A percentile compares a stretch with the other conserved stretches of the same genome.
phyloP scores from a whole-genome alignment of 2,113 vertebrate species.

The Centropus bengalensis region DNA sequence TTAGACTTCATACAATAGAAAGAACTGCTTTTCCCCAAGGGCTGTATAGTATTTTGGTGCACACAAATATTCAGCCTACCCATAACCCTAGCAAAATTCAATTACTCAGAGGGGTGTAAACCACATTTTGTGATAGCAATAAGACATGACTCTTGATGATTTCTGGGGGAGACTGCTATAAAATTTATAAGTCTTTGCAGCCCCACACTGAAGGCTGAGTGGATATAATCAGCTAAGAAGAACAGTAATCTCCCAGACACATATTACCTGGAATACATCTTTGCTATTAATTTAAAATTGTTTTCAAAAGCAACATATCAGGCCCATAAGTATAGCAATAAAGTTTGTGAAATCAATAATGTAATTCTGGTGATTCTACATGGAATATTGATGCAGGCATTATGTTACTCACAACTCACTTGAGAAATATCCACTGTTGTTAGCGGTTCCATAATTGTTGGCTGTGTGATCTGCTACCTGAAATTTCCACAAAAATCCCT shows the following conservation, averaged over 20 bases:
- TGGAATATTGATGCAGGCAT: not conserved
- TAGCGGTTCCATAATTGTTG: not conserved
- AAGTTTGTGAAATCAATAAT: slow-evolving; percentile 33
- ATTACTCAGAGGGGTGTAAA: slow-evolving; percentile 61
- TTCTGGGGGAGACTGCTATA: slow-evolving; percentile 27
- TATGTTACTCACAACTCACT: not conserved
- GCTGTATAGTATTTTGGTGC: not conserved
- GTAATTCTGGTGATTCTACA: slow-evolving; percentile 24
- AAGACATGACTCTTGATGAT: slow-evolving; percentile 53
- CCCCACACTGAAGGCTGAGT: not conserved
- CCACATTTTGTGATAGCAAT: slow-evolving; percentile 57
- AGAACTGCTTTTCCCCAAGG: not conserved
- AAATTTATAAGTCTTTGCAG: slow-evolving; percentile 20
- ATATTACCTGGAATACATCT: not conserved
- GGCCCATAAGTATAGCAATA: slow-evolving; percentile 16
- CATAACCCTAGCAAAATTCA: slow-evolving; percentile 51
- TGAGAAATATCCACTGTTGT: not conserved
- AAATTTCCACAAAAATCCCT: not conserved
- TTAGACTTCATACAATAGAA: not conserved
- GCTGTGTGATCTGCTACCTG: not conserved
- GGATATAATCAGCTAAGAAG: slow-evolving; percentile 29
- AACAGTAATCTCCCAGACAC: slow-evolving; percentile 16
- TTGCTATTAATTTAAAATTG: slow-evolving; percentile 31
- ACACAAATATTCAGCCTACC: slow-evolving; percentile 13
- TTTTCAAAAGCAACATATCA: slow-evolving; percentile 22